Evolutionary conservation across 2,888 invertebrate genomes (phyloP).

Genomic region (Ophion obscuratus): DNA sequence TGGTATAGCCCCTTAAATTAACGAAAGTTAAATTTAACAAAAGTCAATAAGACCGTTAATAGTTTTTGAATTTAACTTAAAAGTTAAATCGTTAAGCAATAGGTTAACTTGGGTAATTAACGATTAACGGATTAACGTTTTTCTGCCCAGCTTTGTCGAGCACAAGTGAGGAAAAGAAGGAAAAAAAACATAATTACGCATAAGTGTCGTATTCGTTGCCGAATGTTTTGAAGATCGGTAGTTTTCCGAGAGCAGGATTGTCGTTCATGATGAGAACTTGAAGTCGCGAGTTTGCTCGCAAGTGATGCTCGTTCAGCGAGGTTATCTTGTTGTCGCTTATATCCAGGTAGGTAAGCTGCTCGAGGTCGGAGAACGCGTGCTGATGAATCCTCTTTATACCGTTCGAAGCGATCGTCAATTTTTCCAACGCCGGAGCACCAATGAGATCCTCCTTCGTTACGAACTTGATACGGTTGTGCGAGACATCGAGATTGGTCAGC

Average conservation of each 20-base stretch:
- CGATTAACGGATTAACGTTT: no score
- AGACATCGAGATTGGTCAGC: conserved; percentile 89
- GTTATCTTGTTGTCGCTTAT: conserved; percentile 90
- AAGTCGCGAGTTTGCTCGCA: conserved; percentile 89
- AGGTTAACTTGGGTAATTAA: no score
- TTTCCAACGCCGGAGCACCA: conserved; percentile 87
- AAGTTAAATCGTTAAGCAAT: no score
- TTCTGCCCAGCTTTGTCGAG: no score
- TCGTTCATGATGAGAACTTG: conserved; percentile 90
- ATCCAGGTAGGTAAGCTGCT: conserved; percentile 89
- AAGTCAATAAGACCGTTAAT: no score
- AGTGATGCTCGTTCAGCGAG: conserved; percentile 88
- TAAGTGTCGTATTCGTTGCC: conserved; percentile 81
- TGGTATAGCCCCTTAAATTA: no score
- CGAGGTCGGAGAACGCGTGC: conserved; percentile 88
- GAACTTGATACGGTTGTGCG: conserved; percentile 88
- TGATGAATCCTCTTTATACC: conserved; percentile 88
- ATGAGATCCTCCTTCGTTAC: conserved; percentile 89
- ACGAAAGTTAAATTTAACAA: no score
- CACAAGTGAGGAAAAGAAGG: conserved; percentile 1
- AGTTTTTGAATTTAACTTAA: no score
- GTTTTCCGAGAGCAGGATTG: conserved; percentile 88
- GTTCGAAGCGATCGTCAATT: conserved; percentile 89
- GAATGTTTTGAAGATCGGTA: conserved; percentile 89
- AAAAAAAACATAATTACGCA: conserved; percentile 71